Evolutionary conservation across 2,113 vertebrate genomes (phyloP), one percentile per base, ranked within the genome.

Genomic region (Pleuronectes platessa): DNA sequence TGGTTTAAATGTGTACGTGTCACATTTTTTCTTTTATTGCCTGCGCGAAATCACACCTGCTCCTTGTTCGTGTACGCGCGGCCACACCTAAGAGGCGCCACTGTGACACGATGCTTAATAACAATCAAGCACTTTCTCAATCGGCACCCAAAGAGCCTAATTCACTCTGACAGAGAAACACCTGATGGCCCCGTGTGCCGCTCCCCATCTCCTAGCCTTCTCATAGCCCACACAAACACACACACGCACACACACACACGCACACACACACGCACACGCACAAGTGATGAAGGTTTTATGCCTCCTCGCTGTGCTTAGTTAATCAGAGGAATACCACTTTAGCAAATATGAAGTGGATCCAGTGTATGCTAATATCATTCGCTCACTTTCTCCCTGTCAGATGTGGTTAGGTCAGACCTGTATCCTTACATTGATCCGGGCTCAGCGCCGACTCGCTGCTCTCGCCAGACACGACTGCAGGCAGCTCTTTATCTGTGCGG

Each of bases 41-140:
- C 95, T 96, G 96, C 93, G 95, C 96, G 96, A 96, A 96, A 96
- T 96, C 95, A 95, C 96, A 96, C 90, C 91, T 95, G 95, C 96
- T 97, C 95, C 96, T 96, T 95, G 94, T 95, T 95, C 95, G 93
- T 95, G 95, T 96, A 94, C 94, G 93, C 94, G 95, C 91, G 93
- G 93, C 94, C 96, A 95, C 96, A 96, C 97, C 96, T 97, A 88
- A 71, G 96, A 96, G 94, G 89, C 93, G 94, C 95, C 93, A 89
- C 95, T 91, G 95, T 95, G 95, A 95, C 96, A 95, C 77, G 92
- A 93, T 93, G 94, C 96, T 96, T 97, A 96, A 96, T 97, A 97
- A 96, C 96, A 96, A 96, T 97, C 95, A 96, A 95, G 94, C 96
- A 94, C 94, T 93, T 92, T 94, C 95, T 96, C 96, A 96, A 95